Evolutionary conservation across 64 coral and sea anemone genomes (phyloP), one percentile per base, ranked within the genome.

Genomic region (Platygyra sinensis): DNA sequence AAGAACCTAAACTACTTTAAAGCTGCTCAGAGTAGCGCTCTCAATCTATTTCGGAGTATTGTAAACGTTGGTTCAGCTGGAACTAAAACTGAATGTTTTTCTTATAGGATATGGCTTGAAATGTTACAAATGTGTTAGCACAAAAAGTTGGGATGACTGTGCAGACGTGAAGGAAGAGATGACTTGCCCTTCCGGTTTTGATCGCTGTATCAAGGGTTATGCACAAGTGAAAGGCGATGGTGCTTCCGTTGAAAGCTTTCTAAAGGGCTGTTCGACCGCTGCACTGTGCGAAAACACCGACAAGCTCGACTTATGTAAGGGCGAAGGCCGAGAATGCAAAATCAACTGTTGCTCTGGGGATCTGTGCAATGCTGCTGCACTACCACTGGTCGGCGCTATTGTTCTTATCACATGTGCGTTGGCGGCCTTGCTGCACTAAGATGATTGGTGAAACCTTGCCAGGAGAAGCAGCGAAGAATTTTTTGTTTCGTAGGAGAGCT

Each of bases 361-460:
- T 27, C 72, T 88, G 19, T 88, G 86, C 52, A 88, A 88, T 60
- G 86, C 50, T 54, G 86, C 72, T 17, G 50, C 74, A 22, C 0
- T 60, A 20, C 71, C 16, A 33, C 8, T 75, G 19, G 28, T 60
- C 39, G 60, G 86, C 86, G 12, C 17, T 30, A 32, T 54, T 33
- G 51, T n/a, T 76, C 72, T 88, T 10, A 59, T 88, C 28, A 27
- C 51, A 20, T 75, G 15, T 28, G 2, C 52, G 42, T 46, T 88
- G 20, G 51, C 64, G 14, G 51, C 51, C 17, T 75, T 75, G 72
- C 39, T 63, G 33, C 31, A 69, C 8, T 67, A 7, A 25, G n/a
- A 27, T 67, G 20, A 67, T 5, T 55, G 52, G 10, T 55, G 52
- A 55, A 14, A 55, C 52, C 9, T 55, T 14, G 52, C 52, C 52